A percentile compares a stretch with the other conserved stretches of the same genome.
Evolutionary conservation across 2,113 vertebrate genomes (phyloP).

Genomic region (Smithornis capensis): DNA sequence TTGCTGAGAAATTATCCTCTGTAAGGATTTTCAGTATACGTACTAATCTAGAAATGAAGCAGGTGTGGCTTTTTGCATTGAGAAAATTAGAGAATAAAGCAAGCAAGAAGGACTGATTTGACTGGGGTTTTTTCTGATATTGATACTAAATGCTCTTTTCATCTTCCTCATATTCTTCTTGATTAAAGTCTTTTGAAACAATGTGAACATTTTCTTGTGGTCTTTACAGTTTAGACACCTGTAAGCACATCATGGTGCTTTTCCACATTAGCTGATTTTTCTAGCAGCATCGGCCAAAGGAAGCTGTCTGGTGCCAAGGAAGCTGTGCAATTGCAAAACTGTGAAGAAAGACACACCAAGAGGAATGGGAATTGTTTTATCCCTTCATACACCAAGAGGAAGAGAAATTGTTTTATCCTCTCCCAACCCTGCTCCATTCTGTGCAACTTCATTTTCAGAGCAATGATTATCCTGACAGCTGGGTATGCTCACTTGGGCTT

Average conservation of each 20-base stretch:
- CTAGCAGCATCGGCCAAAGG: background rate
- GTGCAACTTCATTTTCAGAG: slow-evolving; percentile 2
- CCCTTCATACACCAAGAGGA: background rate
- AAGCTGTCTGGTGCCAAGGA: background rate
- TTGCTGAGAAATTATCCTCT: background rate
- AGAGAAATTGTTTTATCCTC: background rate
- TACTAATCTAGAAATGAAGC: background rate
- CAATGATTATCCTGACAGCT: background rate
- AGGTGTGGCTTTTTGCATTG: background rate
- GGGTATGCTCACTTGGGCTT: background rate
- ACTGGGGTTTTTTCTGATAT: background rate
- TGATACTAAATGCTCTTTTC: background rate
- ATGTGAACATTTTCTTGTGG: background rate
- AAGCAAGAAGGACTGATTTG: background rate
- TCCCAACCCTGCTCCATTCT: background rate
- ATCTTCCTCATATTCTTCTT: background rate
- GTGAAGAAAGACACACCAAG: slow-evolving; percentile 5
- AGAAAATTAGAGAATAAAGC: background rate
- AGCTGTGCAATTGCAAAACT: background rate
- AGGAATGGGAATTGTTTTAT: slow-evolving; percentile 10
- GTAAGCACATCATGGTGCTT: background rate
- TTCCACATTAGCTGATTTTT: background rate
- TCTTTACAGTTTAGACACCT: background rate
- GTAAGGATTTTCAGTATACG: background rate
- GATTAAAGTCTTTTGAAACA: slow-evolving; percentile 4